Evolutionary conservation across 2,797 vertebrate genomes (phyloP).

Genomic region (Echiichthys vipera): DNA sequence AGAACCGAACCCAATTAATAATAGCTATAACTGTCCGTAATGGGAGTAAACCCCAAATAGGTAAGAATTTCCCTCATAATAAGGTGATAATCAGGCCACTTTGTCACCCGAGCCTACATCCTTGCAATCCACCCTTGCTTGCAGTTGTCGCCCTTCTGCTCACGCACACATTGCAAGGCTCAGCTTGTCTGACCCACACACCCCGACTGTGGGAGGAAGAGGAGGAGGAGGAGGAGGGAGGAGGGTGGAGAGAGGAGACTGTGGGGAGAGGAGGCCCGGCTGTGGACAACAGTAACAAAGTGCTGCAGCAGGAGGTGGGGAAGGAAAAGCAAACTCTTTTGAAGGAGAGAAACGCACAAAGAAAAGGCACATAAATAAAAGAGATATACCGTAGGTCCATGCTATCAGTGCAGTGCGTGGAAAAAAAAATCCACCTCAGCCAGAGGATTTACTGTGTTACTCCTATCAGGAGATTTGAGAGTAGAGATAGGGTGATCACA

Average conservation of each 20-base stretch:
- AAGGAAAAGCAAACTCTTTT: constrained; percentile 42
- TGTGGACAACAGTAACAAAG: constrained; percentile 37
- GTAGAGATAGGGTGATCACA: constrained; percentile 41
- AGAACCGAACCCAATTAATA: not conserved
- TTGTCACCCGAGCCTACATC: not conserved
- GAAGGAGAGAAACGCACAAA: constrained; percentile 20
- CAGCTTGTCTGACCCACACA: constrained; percentile 46
- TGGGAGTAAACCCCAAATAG: not conserved
- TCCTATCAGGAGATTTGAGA: constrained; percentile 38
- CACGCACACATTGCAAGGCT: constrained; percentile 25
- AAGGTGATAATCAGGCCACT: not conserved
- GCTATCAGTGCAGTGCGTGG: not conserved
- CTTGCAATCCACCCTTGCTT: not conserved
- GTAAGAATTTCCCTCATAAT: not conserved
- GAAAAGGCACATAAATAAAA: constrained; percentile 22
- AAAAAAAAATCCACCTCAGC: constrained; percentile 5
- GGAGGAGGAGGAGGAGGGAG: not conserved
- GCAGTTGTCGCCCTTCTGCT: constrained; percentile 12
- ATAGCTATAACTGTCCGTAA: constrained; percentile 3
- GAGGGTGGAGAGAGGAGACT: not conserved
- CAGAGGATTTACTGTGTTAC: constrained; percentile 13
- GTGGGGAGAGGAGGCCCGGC: constrained; percentile 9
- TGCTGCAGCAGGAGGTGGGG: constrained; percentile 47
- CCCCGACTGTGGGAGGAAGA: not conserved
- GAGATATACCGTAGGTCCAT: not conserved